Conservation (phyloP, 1,140 invertebrate genomes). For the Drosophila asahinai region DNA sequence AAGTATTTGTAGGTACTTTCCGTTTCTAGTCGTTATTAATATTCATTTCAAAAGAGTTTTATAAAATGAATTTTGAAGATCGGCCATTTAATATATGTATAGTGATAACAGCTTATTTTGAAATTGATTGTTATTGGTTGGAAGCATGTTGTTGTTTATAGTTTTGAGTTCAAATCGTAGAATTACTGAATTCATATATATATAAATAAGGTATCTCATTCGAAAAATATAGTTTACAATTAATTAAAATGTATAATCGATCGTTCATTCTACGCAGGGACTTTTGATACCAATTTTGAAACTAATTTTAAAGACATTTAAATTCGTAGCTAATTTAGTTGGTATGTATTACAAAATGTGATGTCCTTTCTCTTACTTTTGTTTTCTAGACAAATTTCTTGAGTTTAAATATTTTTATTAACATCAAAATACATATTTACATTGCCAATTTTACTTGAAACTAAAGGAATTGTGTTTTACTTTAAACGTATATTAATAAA, state of each 20-base stretch:
- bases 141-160: slow-evolving; percentile 46
- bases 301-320: slow-evolving; percentile 7
- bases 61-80: not conserved
- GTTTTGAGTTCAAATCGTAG: slow-evolving; percentile 14
- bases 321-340: slow-evolving; percentile 3
- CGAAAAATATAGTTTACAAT: slow-evolving; percentile 13
- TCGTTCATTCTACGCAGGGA: not conserved
- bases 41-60: slow-evolving; percentile 4
- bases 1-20: slow-evolving; percentile 1
- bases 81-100: not conserved
- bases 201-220: not conserved
- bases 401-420: not conserved
- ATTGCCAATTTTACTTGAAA: not conserved
- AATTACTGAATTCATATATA: slow-evolving; percentile 10
- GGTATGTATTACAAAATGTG: not conserved
- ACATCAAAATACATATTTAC: slow-evolving; percentile 14
- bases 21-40: not conserved
- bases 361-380: too few relatives aligned
- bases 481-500: not conserved
- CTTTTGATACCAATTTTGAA: not conserved
- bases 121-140: slow-evolving; percentile 63
- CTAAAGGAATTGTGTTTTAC: not conserved
- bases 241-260: not conserved
- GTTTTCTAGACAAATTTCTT: not conserved
- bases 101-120: slow-evolving; percentile 13